These are phyloP conservation scores for Ambastaia sidthimunki DNA, from an alignment of 2,797 vertebrate genomes.

Conservation along the genomic window DNA sequence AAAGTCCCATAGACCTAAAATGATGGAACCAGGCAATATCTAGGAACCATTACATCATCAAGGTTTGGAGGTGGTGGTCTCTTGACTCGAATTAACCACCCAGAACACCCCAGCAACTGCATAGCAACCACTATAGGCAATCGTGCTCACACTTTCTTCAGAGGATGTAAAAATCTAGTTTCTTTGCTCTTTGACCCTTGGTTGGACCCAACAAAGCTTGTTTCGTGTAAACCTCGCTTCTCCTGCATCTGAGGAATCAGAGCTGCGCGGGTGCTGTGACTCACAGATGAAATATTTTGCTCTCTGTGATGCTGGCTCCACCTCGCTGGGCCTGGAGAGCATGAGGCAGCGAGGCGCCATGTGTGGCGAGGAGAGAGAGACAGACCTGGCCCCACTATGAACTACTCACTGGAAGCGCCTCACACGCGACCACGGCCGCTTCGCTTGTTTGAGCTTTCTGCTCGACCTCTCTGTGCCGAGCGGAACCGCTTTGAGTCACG, in stretches of 20 bases:
- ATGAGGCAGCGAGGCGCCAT: conserved; percentile 48
- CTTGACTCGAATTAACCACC: neutral
- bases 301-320: conserved; percentile 71
- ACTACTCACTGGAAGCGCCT: conserved; percentile 56
- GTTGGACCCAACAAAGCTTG: neutral
- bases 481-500: conserved; percentile 24
- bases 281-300: conserved; percentile 84
- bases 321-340: conserved; percentile 68
- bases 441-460: conserved; percentile 24
- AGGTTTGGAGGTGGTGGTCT: neutral
- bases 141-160: neutral
- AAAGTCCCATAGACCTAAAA: no score
- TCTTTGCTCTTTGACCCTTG: conserved; percentile 17
- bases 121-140: neutral
- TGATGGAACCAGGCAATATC: neutral
- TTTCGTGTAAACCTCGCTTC: conserved; percentile 27
- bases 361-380: conserved; percentile 18
- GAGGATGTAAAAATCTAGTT: neutral
- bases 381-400: conserved; percentile 50
- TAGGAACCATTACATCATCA: neutral
- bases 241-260: conserved; percentile 17
- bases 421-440: conserved; percentile 30
- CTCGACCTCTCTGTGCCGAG: conserved; percentile 29
- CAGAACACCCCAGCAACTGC: neutral
- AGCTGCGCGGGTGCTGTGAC: conserved; percentile 67